Conservation (phyloP, 2,797 vertebrate species). For the Falco naumanni region DNA sequence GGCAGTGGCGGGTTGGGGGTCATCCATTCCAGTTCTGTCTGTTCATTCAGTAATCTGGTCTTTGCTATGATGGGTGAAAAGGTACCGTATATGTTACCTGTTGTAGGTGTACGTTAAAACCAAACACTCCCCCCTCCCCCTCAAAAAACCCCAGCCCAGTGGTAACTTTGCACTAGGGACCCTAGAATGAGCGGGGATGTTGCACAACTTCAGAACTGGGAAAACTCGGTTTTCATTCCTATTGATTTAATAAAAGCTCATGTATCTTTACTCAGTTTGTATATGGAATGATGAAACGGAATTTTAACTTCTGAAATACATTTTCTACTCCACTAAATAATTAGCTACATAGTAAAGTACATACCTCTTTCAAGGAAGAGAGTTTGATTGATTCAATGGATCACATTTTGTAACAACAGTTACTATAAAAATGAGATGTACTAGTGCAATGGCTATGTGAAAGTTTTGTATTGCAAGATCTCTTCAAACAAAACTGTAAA, state of each 20-base stretch:
- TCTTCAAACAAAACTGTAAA: not conserved
- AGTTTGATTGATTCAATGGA: not conserved
- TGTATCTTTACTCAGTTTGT: not conserved
- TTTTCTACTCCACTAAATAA: not conserved
- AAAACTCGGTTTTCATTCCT: not conserved
- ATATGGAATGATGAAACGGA: not conserved
- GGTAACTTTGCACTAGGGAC: not conserved
- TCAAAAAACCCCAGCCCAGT: rapidly evolving
- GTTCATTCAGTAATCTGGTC: not conserved
- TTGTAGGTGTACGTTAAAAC: not conserved
- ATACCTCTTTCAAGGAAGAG: not conserved
- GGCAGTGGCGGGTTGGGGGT: not conserved
- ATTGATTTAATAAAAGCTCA: not conserved
- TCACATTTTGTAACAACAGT: not conserved
- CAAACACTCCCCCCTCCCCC: not conserved
- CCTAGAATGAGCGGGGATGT: not conserved
- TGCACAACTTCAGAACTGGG: not conserved
- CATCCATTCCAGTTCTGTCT: not conserved
- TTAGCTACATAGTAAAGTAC: not conserved
- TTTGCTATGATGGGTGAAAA: not conserved
- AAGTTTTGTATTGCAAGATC: not conserved
- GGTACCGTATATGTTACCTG: not conserved
- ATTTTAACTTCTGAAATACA: not conserved
- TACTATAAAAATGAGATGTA: not conserved
- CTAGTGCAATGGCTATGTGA: not conserved